Evolutionary conservation across 2,888 invertebrate genomes (phyloP).

Genomic region (Buathra laborator): DNA sequence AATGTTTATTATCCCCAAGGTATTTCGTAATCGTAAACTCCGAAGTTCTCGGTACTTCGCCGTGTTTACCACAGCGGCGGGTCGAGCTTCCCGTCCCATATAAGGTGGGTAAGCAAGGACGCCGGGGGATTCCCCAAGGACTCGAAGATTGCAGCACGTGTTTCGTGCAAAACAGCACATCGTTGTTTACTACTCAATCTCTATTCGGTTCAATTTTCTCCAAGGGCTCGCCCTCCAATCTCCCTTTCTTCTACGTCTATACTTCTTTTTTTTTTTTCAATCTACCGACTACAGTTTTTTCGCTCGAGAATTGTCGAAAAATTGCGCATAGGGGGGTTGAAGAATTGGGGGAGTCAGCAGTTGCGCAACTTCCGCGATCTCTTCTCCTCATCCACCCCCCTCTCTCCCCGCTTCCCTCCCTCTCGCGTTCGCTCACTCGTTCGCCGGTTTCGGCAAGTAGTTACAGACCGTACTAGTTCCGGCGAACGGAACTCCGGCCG

Average conservation of each 20-base stretch:
- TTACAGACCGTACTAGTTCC: conserved; percentile 38
- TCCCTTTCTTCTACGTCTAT: not conserved
- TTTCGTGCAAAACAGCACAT: conserved; percentile 36
- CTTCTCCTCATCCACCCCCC: not conserved
- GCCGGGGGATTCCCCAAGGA: conserved; percentile 39
- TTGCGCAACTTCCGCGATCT: conserved; percentile 40
- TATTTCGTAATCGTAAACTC: too few relatives aligned
- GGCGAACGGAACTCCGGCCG: conserved; percentile 36
- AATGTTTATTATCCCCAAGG: too few relatives aligned
- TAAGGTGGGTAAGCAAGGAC: conserved; percentile 36
- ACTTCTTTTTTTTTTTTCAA: not conserved
- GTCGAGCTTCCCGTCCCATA: conserved; percentile 11
- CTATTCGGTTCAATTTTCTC: conserved; percentile 41
- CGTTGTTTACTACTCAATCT: conserved; percentile 38
- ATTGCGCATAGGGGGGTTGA: not conserved
- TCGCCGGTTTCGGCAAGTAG: conserved; percentile 30
- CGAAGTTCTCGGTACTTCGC: too few relatives aligned
- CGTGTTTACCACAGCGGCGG: not conserved
- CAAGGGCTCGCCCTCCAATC: conserved; percentile 10
- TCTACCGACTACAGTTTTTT: conserved; percentile 7
- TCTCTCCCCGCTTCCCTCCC: not conserved
- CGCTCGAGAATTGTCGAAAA: not conserved
- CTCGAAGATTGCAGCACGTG: conserved; percentile 49
- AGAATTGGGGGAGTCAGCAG: conserved; percentile 11
- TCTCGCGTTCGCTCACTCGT: not conserved